Evolutionary conservation across 2,113 vertebrate genomes (phyloP), one percentile per base, ranked within the genome.

Genomic region (Myiozetetes cayanensis): DNA sequence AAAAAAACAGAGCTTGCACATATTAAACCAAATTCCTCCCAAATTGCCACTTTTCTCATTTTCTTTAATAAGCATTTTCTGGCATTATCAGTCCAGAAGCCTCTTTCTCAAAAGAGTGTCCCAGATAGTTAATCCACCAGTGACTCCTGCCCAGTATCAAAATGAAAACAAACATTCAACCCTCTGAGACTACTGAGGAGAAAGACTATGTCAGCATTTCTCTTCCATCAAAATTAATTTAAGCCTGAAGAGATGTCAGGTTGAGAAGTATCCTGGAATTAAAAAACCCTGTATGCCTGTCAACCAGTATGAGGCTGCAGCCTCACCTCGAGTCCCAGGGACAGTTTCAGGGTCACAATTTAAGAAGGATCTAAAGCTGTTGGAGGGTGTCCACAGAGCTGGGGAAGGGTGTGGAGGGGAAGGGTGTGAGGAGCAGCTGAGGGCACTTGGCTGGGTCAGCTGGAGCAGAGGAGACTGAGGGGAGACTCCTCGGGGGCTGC

Each of bases 101-200:
- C 82, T 74, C 50, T 49, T 82, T 63, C 66, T 67, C 41, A 39
- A 44, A 73, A 49, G 24, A 84, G 43, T 4, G 71, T 85, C 94
- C 94, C 73, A 96, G 85, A 96, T 74, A 87, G 71, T 77, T 93
- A 94, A 96, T 86, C 93, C 87, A 91, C 55, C 55, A 83, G 59
- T 39, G 78, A 91, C 87, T 96, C 55, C 91, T 67, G 15, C 63
- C 90, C 88, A 75, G 85, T 33, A 58, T 14, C 5, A 2, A 62
- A 73, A 65, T 12, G 71, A 85, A 95, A 95, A 86, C 55, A 92
- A 92, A 83, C 79, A 91, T 43, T 50, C 78, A 91, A 2, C 33
- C 72, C 65, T 74, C 71, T 8, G 63, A 85, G 89, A 72, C n/a
- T 8, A 49, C 49, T 31, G 84, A 58, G 27, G 10, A 82, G n/a